Conservation (phyloP, 2,797 vertebrate genomes). For the Syngnathus acus region DNA sequence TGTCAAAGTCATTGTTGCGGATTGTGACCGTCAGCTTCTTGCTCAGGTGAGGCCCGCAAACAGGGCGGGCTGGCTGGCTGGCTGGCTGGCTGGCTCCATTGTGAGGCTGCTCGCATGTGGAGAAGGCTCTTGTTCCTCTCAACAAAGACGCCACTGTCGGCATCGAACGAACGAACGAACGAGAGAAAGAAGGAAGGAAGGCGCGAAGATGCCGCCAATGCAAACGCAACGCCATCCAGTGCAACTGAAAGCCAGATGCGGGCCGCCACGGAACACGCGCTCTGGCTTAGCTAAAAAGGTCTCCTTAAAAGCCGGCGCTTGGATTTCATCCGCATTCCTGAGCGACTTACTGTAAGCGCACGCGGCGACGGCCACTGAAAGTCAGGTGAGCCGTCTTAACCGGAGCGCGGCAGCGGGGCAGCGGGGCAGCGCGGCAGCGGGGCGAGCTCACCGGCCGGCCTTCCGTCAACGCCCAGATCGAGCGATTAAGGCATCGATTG, state of each 20-base stretch:
- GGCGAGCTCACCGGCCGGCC: no score
- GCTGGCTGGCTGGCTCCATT: constrained; percentile 34
- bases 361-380: constrained; percentile 16
- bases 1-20: no score
- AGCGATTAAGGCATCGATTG: background rate
- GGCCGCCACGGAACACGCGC: constrained; percentile 12
- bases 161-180: no score
- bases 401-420: constrained; percentile 20
- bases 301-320: background rate
- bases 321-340: constrained; percentile 19
- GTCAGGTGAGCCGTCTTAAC: constrained; percentile 60
- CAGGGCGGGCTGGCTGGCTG: constrained; percentile 13
- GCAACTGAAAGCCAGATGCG: no score
- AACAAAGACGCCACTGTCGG: constrained; percentile 64
- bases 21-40: background rate
- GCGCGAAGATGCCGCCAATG: no score
- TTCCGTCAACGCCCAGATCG: no score
- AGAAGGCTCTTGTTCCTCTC: constrained; percentile 58
- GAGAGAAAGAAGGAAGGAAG: no score
- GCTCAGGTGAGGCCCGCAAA: constrained; percentile 13
- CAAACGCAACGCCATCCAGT: no score
- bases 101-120: constrained; percentile 42
- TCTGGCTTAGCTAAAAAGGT: background rate
- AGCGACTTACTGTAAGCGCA: constrained; percentile 33
- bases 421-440: background rate